Conservation (phyloP, 1,140 invertebrate genomes). For the Theocolax elegans region DNA sequence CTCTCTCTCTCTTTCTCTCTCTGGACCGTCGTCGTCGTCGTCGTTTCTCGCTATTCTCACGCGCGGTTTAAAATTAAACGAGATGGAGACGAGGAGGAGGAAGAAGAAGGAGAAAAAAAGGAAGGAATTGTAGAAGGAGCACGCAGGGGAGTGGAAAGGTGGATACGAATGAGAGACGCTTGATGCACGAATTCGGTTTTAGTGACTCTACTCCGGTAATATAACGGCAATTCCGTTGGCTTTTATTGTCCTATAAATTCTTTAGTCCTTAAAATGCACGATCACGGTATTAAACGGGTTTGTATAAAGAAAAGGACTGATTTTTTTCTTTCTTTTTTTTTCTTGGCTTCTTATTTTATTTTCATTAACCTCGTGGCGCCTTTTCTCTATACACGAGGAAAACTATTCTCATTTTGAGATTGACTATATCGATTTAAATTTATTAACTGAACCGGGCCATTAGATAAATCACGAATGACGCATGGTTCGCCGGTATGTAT, state of each 20-base stretch:
- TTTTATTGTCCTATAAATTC: constrained; percentile 43
- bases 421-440: constrained; percentile 2
- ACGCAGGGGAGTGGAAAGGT: too few relatives aligned
- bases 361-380: constrained; percentile 22
- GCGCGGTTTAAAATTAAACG: constrained; percentile 22
- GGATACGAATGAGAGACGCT: constrained; percentile 12
- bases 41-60: constrained; percentile 13
- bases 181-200: constrained; percentile 29
- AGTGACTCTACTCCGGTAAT: constrained; percentile 22
- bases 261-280: constrained; percentile 31
- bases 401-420: too few relatives aligned
- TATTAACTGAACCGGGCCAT: not conserved
- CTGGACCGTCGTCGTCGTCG: not conserved
- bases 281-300: constrained; percentile 27
- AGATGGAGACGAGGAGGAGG: not conserved
- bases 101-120: not conserved
- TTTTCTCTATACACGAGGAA: not conserved
- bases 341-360: too few relatives aligned
- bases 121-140: too few relatives aligned
- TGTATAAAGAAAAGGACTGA: constrained; percentile 29
- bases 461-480: constrained; percentile 19
- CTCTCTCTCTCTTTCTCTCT: too few relatives aligned
- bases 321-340: too few relatives aligned
- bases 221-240: constrained; percentile 35
- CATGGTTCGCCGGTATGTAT: too few relatives aligned